Percentiles rank a stretch among this genome's conserved stretches.
Evolutionary conservation across 2,888 invertebrate genomes (phyloP).

Genomic region (Carterocephalus palaemon): DNA sequence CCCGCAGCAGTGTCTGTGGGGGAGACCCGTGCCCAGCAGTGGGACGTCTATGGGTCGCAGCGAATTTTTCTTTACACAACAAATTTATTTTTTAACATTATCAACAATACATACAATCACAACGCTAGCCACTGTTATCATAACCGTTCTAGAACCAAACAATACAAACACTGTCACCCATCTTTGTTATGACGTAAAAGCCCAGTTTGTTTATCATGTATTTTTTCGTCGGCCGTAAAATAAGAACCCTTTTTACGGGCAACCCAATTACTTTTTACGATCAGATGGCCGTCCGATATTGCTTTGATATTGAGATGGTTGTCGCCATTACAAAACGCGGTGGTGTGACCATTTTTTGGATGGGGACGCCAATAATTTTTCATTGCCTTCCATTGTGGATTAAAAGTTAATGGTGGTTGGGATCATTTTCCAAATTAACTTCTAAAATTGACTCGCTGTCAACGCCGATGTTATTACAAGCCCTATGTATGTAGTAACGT

Average conservation of each 20-base stretch:
- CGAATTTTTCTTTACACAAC: too few relatives aligned
- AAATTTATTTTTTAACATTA: slow-evolving; percentile 2
- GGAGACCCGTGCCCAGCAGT: too few relatives aligned
- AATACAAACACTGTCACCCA: slow-evolving; percentile 19
- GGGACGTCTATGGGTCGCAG: too few relatives aligned
- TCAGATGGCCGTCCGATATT: slow-evolving; percentile 61
- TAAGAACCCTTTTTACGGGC: slow-evolving; percentile 73
- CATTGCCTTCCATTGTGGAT: slow-evolving; percentile 36
- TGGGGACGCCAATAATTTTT: slow-evolving; percentile 41
- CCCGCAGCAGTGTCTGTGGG: too few relatives aligned
- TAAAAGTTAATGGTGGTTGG: slow-evolving; percentile 32
- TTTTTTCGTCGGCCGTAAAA: slow-evolving; percentile 66
- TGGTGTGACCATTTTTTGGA: slow-evolving; percentile 39
- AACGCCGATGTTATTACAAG: not conserved
- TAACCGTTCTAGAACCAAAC: slow-evolving; percentile 18
- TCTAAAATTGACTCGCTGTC: not conserved
- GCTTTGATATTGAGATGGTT: slow-evolving; percentile 58
- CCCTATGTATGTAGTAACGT: too few relatives aligned
- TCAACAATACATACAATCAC: slow-evolving; percentile 3
- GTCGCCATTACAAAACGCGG: slow-evolving; percentile 50
- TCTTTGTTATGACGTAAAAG: slow-evolving; percentile 49
- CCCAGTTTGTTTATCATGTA: slow-evolving; percentile 68
- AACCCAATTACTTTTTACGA: slow-evolving; percentile 77
- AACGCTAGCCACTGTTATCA: not conserved
- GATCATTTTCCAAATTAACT: not conserved